These are phyloP conservation scores for Mellivora capensis DNA, from an alignment of 2,113 vertebrate species.

Conservation along the genomic window DNA sequence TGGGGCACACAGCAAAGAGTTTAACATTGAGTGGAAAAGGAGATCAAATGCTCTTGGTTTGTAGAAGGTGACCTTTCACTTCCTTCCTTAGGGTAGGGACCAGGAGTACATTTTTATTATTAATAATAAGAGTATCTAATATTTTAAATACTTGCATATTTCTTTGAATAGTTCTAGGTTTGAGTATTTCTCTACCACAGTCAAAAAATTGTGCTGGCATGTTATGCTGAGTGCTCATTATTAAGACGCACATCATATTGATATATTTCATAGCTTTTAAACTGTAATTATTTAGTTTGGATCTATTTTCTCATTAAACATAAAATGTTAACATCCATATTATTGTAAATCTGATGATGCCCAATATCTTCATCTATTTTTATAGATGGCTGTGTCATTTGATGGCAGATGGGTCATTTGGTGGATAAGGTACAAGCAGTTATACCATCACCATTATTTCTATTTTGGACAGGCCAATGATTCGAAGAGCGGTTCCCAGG, in stretches of 20 bases:
- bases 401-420: background rate
- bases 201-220: background rate
- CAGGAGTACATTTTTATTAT: background rate
- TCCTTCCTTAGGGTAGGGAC: background rate
- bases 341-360: background rate
- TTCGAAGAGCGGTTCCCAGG: background rate
- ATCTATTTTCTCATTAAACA: background rate
- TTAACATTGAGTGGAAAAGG: background rate
- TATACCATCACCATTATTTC: background rate
- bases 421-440: background rate
- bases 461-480: background rate
- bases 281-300: background rate
- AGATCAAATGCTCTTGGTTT: background rate
- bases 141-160: background rate
- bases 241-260: background rate
- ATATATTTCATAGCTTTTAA: background rate
- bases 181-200: background rate
- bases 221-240: background rate
- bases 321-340: background rate
- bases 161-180: background rate
- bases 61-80: background rate
- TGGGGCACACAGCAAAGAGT: background rate
- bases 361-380: background rate
- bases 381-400: background rate
- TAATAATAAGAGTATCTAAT: background rate